Base-by-base conservation (phyloP, 2,888 invertebrate species). In the Plutella xylostella region DNA sequence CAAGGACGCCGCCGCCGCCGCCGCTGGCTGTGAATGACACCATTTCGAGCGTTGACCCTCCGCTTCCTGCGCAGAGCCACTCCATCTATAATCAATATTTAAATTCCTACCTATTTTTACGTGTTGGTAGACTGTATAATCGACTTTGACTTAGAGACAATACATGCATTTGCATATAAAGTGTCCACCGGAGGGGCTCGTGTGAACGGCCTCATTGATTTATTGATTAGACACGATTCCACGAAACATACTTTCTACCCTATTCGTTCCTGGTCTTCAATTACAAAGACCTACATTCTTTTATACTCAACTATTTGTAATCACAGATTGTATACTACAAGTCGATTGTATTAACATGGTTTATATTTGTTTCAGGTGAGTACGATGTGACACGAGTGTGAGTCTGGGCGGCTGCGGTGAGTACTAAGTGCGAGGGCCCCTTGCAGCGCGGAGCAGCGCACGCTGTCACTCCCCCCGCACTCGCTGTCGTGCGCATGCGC, bases 1-100 rank as follows among this genome's bases (percentile, higher is more conserved):
- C 84, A 85, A 85, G 85, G 83, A 79, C 84, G 63, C 62, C 78
- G 65, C 77, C 72, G 79, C 75, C 73, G 72, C 77, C 77, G 74
- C 73, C 71, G 68, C 66, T n/a, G 58, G 61, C 76, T 62, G 77
- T 73, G 74, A 80, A 79, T 62, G 78, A 78, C 82, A 80, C 71
- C 71, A 78, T 71, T 75, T 65, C 65, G 82, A 67, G 59, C 82
- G 61, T 80, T 80, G 80, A 83, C 76, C 80, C 55, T 53, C 58
- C 60, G 65, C 68, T 80, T 79, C 79, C 79, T 82, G 75, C 65
- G 71, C 65, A 60, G 64, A 60, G 66, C 58, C 58, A 73, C 45
- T 65, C 64, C 65, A 63, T 60, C 63, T 55, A 58, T 61, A 61
- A 63, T 63, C 63, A 59, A 64, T 65, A 54, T 68, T 63, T 49